These are phyloP conservation scores for Brachyrhaphis roseni DNA, from an alignment of 2,797 vertebrate species.

Conservation along the genomic window DNA sequence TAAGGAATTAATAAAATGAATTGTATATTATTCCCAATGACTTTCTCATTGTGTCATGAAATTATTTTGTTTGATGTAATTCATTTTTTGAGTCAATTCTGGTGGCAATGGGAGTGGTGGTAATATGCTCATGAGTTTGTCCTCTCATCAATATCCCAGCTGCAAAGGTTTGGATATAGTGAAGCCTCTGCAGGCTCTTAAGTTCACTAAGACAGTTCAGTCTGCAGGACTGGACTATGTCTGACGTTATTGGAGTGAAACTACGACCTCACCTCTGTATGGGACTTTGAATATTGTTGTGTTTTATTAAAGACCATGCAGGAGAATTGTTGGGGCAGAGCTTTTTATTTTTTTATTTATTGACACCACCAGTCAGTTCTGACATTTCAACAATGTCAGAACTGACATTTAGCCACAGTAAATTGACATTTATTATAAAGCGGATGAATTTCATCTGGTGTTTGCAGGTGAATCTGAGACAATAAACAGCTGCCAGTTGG, in stretches of 20 bases:
- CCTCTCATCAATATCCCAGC: too few species aligned
- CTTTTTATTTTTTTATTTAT: neutral
- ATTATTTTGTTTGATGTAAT: neutral
- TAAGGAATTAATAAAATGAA: neutral
- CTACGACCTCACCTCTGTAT: too few species aligned
- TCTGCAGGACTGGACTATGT: too few species aligned
- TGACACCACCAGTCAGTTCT: neutral
- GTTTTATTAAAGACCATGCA: neutral
- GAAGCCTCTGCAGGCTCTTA: too few species aligned
- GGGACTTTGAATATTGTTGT: neutral
- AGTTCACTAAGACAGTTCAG: too few species aligned
- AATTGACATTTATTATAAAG: slow-evolving; percentile 1
- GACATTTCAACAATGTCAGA: slow-evolving; percentile 1
- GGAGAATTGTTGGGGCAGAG: neutral
- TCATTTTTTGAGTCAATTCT: neutral
- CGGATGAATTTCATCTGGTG: neutral
- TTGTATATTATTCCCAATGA: too few species aligned
- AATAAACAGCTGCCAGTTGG: neutral
- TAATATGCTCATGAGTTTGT: too few species aligned
- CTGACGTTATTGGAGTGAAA: too few species aligned
- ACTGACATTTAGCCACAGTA: slow-evolving; percentile 1
- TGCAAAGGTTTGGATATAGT: too few species aligned
- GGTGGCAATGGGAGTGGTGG: too few species aligned
- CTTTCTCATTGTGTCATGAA: neutral
- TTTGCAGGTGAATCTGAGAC: neutral